These are phyloP conservation scores for Sicus ferrugineus DNA, from an alignment of 2,888 invertebrate genomes.

Conservation along the genomic window DNA sequence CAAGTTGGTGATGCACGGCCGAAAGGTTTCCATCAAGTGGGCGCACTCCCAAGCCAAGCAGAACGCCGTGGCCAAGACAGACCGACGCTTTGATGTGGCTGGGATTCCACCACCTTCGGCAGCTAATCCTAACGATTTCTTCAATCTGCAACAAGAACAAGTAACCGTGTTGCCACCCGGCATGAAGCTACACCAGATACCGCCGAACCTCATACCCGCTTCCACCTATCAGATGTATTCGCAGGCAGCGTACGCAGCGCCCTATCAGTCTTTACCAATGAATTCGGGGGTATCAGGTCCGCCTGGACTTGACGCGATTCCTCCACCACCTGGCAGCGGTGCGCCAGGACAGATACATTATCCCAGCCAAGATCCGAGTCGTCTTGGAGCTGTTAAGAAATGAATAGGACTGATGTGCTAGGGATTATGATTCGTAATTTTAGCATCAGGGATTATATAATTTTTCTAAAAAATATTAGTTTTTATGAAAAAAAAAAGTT, in stretches of 20 bases:
- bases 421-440: not conserved
- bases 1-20: conserved; percentile 81
- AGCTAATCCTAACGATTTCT: conserved; percentile 71
- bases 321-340: conserved; percentile 66
- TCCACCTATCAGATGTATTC: conserved; percentile 61
- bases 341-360: conserved; percentile 78
- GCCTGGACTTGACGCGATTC: conserved; percentile 52
- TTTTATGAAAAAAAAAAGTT: too few relatives aligned
- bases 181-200: conserved; percentile 64
- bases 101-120: conserved; percentile 76
- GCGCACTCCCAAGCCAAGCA: conserved; percentile 90
- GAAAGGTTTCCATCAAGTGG: conserved; percentile 97
- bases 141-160: conserved; percentile 67
- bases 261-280: conserved; percentile 56
- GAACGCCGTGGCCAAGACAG: conserved; percentile 66
- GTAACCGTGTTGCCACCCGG: conserved; percentile 64
- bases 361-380: conserved; percentile 96
- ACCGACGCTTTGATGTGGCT: conserved; percentile 73
- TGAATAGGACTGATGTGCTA: conserved; percentile 35
- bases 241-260: conserved; percentile 63
- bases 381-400: conserved; percentile 76
- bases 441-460: not conserved
- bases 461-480: not conserved
- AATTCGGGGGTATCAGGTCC: conserved; percentile 60
- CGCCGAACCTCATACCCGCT: conserved; percentile 60